These are phyloP conservation scores for Gorsachius goisagi DNA, from an alignment of 2,113 vertebrate species.

Conservation along the genomic window DNA sequence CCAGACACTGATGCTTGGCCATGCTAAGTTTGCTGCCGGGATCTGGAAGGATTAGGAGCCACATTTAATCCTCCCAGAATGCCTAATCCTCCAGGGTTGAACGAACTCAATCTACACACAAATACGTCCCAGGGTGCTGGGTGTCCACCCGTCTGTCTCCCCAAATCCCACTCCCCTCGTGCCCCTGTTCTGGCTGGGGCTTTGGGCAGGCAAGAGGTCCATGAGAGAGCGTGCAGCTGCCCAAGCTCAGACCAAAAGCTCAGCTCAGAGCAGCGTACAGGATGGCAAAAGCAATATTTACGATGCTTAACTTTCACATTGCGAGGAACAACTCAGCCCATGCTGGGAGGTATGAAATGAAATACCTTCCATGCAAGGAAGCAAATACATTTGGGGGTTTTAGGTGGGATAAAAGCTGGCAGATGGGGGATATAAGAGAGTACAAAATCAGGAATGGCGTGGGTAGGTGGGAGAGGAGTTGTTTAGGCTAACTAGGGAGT, in stretches of 20 bases:
- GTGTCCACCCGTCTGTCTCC: background rate
- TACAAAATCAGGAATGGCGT: background rate
- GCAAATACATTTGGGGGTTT: background rate
- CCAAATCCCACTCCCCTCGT: background rate
- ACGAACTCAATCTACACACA: background rate
- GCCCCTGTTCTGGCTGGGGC: background rate
- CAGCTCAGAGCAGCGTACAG: background rate
- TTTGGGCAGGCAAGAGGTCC: background rate
- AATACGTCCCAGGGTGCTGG: background rate
- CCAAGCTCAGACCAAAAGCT: rapidly evolving
- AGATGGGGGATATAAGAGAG: background rate
- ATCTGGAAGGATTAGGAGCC: background rate
- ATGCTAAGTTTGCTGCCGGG: background rate
- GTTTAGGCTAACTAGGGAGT: background rate
- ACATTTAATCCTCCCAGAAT: background rate
- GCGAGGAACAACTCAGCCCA: background rate
- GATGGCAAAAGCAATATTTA: background rate
- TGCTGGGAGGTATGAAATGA: background rate
- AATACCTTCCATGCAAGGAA: background rate
- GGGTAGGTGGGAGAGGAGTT: background rate
- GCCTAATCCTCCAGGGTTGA: background rate
- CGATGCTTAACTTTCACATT: rapidly evolving
- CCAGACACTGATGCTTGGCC: background rate
- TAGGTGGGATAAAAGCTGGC: background rate
- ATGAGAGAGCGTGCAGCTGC: background rate